These are phyloP conservation scores for Idaea aversata DNA, from an alignment of 2,888 invertebrate species.

Conservation along the genomic window DNA sequence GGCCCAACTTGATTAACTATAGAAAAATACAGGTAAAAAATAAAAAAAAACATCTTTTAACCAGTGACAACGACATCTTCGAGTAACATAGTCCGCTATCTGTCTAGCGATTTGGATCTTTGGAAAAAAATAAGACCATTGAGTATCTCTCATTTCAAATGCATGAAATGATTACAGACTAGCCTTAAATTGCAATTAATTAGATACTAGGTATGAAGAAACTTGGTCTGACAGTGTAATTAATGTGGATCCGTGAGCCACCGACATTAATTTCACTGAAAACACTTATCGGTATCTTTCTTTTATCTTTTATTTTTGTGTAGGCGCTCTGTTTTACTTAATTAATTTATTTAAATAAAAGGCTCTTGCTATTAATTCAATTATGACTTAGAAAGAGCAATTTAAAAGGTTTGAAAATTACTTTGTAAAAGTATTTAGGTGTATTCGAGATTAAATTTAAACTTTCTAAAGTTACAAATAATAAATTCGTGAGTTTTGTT, in stretches of 20 bases:
- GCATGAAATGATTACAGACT: background rate
- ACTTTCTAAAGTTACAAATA: background rate
- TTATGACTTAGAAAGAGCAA: background rate
- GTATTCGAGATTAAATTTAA: background rate
- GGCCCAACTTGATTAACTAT: too few species aligned
- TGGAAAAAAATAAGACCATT: too few species aligned
- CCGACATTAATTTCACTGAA: conserved; percentile 11
- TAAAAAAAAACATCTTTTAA: too few species aligned
- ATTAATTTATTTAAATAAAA: conserved; percentile 12
- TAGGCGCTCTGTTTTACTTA: conserved; percentile 7
- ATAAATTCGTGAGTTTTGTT: background rate
- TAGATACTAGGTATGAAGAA: conserved; percentile 11
- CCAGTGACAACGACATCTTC: too few species aligned
- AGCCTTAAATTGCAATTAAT: conserved; percentile 9
- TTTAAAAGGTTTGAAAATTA: conserved; percentile 1
- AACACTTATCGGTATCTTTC: background rate
- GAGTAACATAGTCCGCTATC: too few species aligned
- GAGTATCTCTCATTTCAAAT: background rate
- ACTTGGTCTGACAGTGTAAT: conserved; percentile 11
- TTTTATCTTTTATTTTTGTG: conserved; percentile 2
- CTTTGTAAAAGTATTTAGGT: background rate
- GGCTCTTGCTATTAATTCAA: background rate
- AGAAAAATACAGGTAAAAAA: too few species aligned
- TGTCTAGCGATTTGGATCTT: too few species aligned
- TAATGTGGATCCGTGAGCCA: conserved; percentile 13